Evolutionary conservation across 2,797 vertebrate genomes (phyloP).

Genomic region (Lagocephalus sceleratus): DNA sequence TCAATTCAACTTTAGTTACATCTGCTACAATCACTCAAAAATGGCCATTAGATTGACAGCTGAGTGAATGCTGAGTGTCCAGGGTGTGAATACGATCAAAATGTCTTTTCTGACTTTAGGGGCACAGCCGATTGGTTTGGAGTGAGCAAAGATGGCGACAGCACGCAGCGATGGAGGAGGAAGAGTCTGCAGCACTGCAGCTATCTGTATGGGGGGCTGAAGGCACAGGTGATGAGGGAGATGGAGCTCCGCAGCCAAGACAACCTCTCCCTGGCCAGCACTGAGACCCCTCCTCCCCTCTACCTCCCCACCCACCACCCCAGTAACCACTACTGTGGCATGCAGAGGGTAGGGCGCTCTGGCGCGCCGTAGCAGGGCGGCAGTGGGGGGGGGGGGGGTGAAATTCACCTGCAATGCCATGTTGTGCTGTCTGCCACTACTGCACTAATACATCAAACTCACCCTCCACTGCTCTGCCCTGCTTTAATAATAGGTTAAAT

Average conservation of each 20-base stretch:
- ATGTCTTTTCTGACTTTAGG: conserved; percentile 68
- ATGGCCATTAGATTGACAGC: too few species aligned
- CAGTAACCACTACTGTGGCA: conserved; percentile 84
- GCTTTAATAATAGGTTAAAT: too few species aligned
- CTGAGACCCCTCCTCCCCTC: conserved; percentile 92
- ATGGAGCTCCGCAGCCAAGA: conserved; percentile 95
- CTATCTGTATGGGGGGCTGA: conserved; percentile 93
- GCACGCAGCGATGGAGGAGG: conserved; percentile 93
- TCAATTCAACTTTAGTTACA: too few species aligned
- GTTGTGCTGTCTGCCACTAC: too few species aligned
- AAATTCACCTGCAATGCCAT: neutral
- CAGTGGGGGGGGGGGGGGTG: neutral
- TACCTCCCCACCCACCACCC: conserved; percentile 87
- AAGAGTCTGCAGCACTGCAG: conserved; percentile 96
- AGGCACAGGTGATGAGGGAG: conserved; percentile 91
- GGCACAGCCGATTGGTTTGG: conserved; percentile 98
- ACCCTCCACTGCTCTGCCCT: too few species aligned
- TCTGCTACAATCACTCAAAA: too few species aligned
- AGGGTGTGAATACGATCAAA: neutral
- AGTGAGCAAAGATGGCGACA: conserved; percentile 90
- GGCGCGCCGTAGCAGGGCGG: neutral
- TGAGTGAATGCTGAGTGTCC: too few species aligned
- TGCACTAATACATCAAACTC: too few species aligned
- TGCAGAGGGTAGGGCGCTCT: conserved; percentile 86
- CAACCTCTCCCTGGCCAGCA: conserved; percentile 92